Conservation (phyloP, 1,140 invertebrate species). For the Trissolcus basalis region DNA sequence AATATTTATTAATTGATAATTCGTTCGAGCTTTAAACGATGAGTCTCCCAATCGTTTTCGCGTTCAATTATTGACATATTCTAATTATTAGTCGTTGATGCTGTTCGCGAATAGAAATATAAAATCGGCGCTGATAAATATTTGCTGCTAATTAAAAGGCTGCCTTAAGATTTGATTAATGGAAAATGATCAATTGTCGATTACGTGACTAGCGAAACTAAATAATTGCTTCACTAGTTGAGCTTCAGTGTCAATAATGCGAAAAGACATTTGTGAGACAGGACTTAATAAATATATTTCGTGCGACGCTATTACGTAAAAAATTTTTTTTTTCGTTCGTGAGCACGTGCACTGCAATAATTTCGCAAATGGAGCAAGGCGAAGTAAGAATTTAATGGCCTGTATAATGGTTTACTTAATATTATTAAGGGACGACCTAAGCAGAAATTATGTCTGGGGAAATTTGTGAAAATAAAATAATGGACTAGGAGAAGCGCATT, state of each 20-base stretch:
- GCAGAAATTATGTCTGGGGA: slow-evolving; percentile 30
- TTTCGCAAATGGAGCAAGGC: slow-evolving; percentile 27
- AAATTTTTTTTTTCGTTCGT: slow-evolving; percentile 19
- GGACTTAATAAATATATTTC: slow-evolving; percentile 29
- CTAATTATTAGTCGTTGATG: too few relatives aligned
- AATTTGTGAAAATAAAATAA: slow-evolving; percentile 25
- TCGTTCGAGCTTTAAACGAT: too few relatives aligned
- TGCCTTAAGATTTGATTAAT: slow-evolving; percentile 12
- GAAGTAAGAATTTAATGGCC: slow-evolving; percentile 44
- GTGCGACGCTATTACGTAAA: slow-evolving; percentile 34
- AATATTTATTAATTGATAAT: too few relatives aligned
- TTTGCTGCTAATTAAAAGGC: slow-evolving; percentile 27
- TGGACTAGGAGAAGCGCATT: slow-evolving; percentile 6
- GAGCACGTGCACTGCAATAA: slow-evolving; percentile 24
- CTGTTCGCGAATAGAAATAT: neutral
- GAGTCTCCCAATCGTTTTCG: too few relatives aligned
- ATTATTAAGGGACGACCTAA: slow-evolving; percentile 28
- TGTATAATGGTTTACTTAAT: slow-evolving; percentile 50
- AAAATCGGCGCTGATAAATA: neutral
- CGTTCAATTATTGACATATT: too few relatives aligned
- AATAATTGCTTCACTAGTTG: slow-evolving; percentile 30
- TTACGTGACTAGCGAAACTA: slow-evolving; percentile 22
- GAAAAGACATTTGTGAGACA: slow-evolving; percentile 8
- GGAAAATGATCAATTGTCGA: slow-evolving; percentile 14
- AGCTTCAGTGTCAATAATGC: slow-evolving; percentile 22